Evolutionary conservation across 2,113 vertebrate genomes (phyloP).

Genomic region (Xiphophorus hellerii): DNA sequence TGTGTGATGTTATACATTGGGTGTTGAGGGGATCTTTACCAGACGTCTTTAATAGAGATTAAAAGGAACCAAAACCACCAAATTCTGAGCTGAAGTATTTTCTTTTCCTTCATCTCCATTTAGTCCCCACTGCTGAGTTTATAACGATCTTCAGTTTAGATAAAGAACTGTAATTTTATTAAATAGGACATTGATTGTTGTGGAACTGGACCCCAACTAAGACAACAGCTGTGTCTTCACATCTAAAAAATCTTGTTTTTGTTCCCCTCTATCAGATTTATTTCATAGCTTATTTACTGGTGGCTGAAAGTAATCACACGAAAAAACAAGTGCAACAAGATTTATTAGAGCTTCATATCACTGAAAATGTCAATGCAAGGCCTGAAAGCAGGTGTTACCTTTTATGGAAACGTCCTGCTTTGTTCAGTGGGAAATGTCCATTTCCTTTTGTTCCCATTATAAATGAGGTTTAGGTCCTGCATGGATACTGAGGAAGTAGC

Average conservation of each 20-base stretch:
- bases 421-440: not conserved
- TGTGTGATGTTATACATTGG: not conserved
- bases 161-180: constrained; percentile 7
- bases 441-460: not conserved
- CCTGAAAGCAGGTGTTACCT: not conserved
- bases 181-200: constrained; percentile 18
- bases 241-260: not conserved
- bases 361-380: not conserved
- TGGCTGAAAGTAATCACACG: not conserved
- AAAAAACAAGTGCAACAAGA: constrained; percentile 1
- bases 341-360: not conserved
- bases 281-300: not conserved
- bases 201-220: not conserved
- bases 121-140: constrained; percentile 27
- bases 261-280: not conserved
- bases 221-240: not conserved
- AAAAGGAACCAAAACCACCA: not conserved
- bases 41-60: not conserved
- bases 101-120: constrained; percentile 10
- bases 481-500: not conserved
- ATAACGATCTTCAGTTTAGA: constrained; percentile 29
- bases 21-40: not conserved
- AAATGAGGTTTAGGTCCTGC: not conserved
- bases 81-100: constrained; percentile 33
- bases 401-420: not conserved